Percentiles rank a stretch among this genome's conserved stretches.
These are phyloP conservation scores for Rynchops niger DNA, from an alignment of 2,113 vertebrate species.

Conservation along the genomic window DNA sequence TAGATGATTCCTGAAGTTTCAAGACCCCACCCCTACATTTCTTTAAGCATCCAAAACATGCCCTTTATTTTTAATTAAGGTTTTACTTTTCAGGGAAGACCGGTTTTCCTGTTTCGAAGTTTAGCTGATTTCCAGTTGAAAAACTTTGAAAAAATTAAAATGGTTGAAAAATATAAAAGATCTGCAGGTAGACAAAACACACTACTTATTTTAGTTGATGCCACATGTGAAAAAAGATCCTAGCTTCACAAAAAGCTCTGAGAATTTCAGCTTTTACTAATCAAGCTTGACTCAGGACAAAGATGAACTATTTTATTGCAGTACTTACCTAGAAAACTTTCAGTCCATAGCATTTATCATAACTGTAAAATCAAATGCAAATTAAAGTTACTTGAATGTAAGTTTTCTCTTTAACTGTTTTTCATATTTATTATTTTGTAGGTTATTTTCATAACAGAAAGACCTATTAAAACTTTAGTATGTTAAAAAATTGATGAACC, in stretches of 20 bases:
- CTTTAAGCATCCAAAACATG: neutral
- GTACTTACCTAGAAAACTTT: neutral
- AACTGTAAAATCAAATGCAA: neutral
- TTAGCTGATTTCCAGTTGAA: neutral
- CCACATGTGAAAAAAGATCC: neutral
- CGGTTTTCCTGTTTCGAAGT: neutral
- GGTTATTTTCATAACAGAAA: neutral
- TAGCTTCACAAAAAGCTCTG: neutral
- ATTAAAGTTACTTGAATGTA: neutral
- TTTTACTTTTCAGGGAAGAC: neutral
- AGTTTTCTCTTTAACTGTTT: neutral
- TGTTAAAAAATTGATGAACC: neutral
- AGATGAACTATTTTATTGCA: neutral
- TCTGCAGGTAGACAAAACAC: neutral
- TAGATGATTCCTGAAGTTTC: neutral
- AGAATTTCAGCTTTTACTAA: neutral
- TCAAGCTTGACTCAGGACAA: neutral
- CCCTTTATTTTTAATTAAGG: rapidly evolving
- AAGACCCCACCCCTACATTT: neutral
- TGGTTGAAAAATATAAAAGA: neutral
- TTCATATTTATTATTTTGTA: neutral
- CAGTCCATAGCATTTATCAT: neutral
- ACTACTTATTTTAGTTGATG: neutral
- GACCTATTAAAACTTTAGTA: neutral
- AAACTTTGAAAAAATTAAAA: neutral